These are phyloP conservation scores for Leucosticte australis DNA, from an alignment of 2,113 vertebrate species.

Conservation along the genomic window DNA sequence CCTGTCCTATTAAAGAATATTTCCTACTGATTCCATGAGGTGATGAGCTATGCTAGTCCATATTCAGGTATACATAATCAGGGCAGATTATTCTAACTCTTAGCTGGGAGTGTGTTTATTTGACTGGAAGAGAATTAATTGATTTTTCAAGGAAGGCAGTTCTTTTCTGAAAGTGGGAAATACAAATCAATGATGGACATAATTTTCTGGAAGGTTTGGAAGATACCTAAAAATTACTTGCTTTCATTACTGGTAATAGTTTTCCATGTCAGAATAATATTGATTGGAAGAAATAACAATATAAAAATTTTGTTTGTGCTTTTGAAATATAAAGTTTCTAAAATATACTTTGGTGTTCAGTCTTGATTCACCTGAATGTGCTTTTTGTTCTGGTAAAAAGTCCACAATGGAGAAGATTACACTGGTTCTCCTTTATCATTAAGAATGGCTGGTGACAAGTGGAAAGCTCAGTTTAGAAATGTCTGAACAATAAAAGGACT, in stretches of 20 bases:
- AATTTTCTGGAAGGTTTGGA: background rate
- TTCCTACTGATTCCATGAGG: background rate
- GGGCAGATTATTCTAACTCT: background rate
- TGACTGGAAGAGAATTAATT: background rate
- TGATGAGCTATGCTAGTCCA: background rate
- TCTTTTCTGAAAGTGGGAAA: background rate
- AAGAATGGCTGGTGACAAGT: background rate
- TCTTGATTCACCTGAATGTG: background rate
- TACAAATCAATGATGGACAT: background rate
- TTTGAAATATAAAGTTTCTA: background rate
- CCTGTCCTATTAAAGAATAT: background rate
- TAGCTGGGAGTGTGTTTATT: background rate
- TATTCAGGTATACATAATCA: background rate
- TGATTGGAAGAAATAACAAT: background rate
- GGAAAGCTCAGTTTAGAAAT: background rate
- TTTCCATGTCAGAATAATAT: background rate
- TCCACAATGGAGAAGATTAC: background rate
- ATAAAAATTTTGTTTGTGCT: background rate
- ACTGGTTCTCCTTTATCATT: background rate
- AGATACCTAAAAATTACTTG: background rate
- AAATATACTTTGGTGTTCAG: background rate
- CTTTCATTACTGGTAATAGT: background rate
- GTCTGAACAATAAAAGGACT: background rate
- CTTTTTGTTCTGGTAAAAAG: background rate
- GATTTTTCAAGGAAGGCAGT: background rate